Conservation (phyloP, 2,888 invertebrate genomes). For the Drosophila niveifrons region DNA sequence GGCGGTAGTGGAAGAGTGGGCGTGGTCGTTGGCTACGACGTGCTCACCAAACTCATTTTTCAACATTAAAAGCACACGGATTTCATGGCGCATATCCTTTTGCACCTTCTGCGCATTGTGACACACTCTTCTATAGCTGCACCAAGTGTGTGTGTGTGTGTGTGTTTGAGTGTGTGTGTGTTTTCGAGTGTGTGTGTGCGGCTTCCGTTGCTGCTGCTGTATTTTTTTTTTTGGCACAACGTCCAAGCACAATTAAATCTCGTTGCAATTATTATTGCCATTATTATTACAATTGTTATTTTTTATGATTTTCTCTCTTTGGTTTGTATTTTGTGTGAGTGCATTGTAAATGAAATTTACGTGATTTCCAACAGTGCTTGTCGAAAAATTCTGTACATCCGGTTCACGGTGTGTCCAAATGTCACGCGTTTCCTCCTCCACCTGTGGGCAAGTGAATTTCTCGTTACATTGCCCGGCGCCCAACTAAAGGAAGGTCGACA, state of each 20-base stretch:
- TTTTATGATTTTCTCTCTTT: conserved; percentile 12
- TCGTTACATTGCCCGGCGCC: not conserved
- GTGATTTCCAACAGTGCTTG: conserved; percentile 55
- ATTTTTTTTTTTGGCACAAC: conserved; percentile 43
- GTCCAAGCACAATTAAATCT: conserved; percentile 72
- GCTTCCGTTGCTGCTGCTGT: conserved; percentile 28
- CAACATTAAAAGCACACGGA: conserved; percentile 77
- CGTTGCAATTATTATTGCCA: conserved; percentile 69
- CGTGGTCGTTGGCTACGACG: conserved; percentile 47
- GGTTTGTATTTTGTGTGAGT: conserved; percentile 20
- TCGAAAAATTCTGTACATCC: conserved; percentile 37
- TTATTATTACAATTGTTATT: conserved; percentile 34
- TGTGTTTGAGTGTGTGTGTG: conserved; percentile 19
- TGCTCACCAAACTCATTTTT: conserved; percentile 74
- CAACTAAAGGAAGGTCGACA: too few relatives aligned
- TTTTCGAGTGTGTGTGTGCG: conserved; percentile 19
- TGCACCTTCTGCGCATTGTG: conserved; percentile 67
- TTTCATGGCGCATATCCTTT: conserved; percentile 70
- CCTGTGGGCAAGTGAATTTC: conserved; percentile 12
- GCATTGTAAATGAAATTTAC: conserved; percentile 73
- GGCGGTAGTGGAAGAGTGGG: not conserved
- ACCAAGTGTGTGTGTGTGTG: conserved; percentile 8
- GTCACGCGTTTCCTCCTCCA: conserved; percentile 60
- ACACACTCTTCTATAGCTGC: conserved; percentile 25
- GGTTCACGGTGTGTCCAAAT: conserved; percentile 39